phyloP scores from a whole-genome alignment of 2,797 vertebrate species.

The Emydoidea blandingii region DNA sequence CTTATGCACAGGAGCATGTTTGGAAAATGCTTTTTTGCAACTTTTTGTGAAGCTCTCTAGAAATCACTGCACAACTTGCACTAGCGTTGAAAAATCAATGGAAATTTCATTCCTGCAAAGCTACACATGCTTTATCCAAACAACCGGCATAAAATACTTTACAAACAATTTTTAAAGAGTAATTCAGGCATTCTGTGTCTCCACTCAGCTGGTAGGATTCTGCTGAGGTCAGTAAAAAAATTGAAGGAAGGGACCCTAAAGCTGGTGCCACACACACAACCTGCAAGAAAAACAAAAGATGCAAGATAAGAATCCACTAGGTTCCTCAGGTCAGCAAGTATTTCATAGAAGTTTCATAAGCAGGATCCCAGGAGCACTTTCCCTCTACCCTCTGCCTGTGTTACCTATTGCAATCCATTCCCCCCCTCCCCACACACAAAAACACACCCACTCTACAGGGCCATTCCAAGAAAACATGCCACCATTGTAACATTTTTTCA shows the following conservation, averaged over 20 bases:
- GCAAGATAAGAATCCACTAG: fast-evolving
- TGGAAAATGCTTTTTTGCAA: conserved; percentile 7
- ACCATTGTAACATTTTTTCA: neutral
- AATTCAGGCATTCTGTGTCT: neutral
- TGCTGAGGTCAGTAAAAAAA: neutral
- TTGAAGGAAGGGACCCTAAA: neutral
- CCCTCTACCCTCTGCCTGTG: neutral
- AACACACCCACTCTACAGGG: fast-evolving
- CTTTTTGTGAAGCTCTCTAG: neutral
- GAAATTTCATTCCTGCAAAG: neutral
- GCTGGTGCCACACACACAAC: neutral
- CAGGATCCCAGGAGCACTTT: neutral
- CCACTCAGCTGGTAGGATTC: fast-evolving
- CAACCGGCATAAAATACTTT: fast-evolving
- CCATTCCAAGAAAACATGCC: neutral
- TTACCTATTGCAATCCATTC: neutral
- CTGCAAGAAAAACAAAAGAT: conserved; percentile 39
- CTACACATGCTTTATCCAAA: fast-evolving
- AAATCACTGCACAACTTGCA: neutral
- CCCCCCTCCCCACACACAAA: no score
- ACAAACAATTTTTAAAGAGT: neutral
- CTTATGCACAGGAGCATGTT: neutral
- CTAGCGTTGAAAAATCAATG: neutral
- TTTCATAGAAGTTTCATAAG: neutral
- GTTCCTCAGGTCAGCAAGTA: fast-evolving